Base-by-base conservation (phyloP, 2,888 invertebrate species). In the Ceraclea dissimilis region DNA sequence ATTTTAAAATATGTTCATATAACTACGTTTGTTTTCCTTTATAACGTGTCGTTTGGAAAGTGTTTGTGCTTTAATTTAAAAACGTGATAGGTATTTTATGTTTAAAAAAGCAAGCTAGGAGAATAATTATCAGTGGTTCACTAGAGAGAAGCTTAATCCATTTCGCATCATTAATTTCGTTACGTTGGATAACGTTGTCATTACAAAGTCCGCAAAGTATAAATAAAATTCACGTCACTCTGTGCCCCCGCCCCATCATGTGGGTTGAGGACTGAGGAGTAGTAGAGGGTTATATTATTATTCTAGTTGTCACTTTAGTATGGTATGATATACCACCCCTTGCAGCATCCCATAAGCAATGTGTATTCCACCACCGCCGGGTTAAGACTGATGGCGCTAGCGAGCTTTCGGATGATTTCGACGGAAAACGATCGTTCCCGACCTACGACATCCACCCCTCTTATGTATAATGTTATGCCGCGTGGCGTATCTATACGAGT, bases 151-250 rank as follows among this genome's bases (percentile, higher is more conserved):
- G 26, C 26, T 39, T 39, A 39, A 39, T 39, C 16, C 39, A 39
- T n/a, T 39, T 16, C 39, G 16, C 39, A 39, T 20, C 47, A 47
- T 47, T 47, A 47, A 47, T 47, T 18, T 18, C 20, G 47, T 19
- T 19, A 11, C 19, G 18, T 11, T 17, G 47, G 47, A 47, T 18
- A 20, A 20, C 17, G 18, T 18, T 19, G 47, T 47, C 47, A 19
- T 47, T 18, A 47, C 47, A 11, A 18, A 47, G 47, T 47, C 47
- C 47, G 47, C 47, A 47, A 47, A 47, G 47, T 19, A 47, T 47
- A 47, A 47, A 47, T 47, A 47, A 47, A 47, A 18, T 47, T 47
- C 47, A 47, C 47, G 11, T 18, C 20, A 47, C 19, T 47, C 47
- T 20, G 47, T 8, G 47, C 19, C 11, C 6, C 47, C 20, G 5